Percentiles rank a stretch among this genome's conserved stretches.
Evolutionary conservation across 2,797 vertebrate genomes (phyloP).

Genomic region (Microtus obscurus): DNA sequence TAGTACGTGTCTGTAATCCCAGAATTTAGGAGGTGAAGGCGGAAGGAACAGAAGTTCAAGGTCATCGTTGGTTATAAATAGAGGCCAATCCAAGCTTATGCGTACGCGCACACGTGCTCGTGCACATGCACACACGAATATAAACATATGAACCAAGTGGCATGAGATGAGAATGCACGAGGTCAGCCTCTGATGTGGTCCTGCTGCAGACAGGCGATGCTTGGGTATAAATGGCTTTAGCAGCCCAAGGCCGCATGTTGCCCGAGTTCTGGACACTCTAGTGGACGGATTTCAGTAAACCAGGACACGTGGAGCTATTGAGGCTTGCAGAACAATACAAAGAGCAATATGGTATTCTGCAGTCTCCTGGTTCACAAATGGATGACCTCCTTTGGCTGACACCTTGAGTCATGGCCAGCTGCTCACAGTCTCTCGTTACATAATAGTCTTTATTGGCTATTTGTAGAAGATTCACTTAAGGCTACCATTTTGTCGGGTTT

Average conservation of each 20-base stretch:
- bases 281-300: background rate
- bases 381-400: conserved; percentile 18
- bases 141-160: accelerated
- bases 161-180: accelerated
- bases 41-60: background rate
- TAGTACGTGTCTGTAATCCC: background rate
- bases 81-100: background rate
- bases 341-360: accelerated
- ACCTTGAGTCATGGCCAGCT: background rate
- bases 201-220: accelerated
- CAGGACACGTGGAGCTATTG: background rate
- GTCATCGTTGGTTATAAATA: background rate
- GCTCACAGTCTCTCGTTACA: conserved; percentile 51
- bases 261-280: background rate
- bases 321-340: background rate
- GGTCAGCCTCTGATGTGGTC: accelerated
- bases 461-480: conserved; percentile 69
- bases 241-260: background rate
- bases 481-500: conserved; percentile 43
- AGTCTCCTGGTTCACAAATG: background rate
- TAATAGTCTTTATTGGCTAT: conserved; percentile 73
- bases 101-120: accelerated
- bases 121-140: background rate
- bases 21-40: background rate
- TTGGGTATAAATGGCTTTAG: background rate